Evolutionary conservation across 2,888 invertebrate genomes (phyloP).

Genomic region (Nymphalis polychloros): DNA sequence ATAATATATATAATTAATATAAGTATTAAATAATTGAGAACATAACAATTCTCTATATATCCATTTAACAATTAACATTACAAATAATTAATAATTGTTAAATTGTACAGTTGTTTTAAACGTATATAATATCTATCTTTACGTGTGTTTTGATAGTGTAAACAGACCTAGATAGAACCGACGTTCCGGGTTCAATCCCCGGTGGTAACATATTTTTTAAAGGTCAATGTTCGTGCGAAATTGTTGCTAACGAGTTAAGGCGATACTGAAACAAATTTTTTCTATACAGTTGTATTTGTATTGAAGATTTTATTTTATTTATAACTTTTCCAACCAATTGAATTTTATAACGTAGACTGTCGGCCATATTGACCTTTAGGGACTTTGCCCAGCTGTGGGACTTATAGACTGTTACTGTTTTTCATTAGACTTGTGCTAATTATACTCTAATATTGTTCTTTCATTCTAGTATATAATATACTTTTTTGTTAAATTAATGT

Average conservation of each 20-base stretch:
- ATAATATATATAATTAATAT: neutral
- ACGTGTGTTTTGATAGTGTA: constrained; percentile 40
- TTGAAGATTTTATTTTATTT: no score
- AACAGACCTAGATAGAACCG: constrained; percentile 47
- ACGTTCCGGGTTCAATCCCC: constrained; percentile 71
- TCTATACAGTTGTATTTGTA: constrained; percentile 5
- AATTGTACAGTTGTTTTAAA: constrained; percentile 20
- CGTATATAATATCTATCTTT: constrained; percentile 1
- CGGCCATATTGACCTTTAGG: no score
- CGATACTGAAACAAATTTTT: constrained; percentile 32
- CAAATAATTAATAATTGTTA: neutral
- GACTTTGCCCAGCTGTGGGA: no score
- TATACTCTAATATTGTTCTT: no score
- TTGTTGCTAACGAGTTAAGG: constrained; percentile 46
- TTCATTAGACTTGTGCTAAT: no score
- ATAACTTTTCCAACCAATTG: no score
- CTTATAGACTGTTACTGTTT: no score
- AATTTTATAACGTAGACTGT: no score
- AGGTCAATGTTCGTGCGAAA: constrained; percentile 67
- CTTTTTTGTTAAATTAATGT: no score
- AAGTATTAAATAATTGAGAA: no score
- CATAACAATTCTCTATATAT: no score
- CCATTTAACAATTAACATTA: neutral
- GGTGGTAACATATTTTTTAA: constrained; percentile 55
- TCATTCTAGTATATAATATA: no score